phyloP scores from a whole-genome alignment of 2,888 invertebrate genomes.

The Dryadula phaetusa region DNA sequence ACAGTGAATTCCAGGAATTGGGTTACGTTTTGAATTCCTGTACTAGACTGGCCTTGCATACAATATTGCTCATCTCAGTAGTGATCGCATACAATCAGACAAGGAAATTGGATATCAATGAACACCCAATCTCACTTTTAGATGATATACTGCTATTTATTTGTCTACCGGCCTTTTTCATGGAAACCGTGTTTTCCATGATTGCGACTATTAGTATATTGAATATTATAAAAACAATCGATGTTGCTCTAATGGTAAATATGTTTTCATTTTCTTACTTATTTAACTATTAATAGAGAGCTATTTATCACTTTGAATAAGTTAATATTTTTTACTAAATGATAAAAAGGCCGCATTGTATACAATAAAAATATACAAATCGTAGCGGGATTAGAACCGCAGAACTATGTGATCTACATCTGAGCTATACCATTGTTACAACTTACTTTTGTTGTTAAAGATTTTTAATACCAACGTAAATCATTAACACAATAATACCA shows the following conservation, averaged over 20 bases:
- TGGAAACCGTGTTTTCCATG: conserved; percentile 88
- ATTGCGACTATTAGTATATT: conserved; percentile 85
- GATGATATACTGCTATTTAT: conserved; percentile 89
- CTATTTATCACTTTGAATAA: too few relatives aligned
- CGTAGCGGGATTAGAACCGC: too few relatives aligned
- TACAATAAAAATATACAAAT: too few relatives aligned
- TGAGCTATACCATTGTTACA: too few relatives aligned
- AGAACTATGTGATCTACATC: too few relatives aligned
- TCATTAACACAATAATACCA: background rate
- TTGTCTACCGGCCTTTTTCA: conserved; percentile 89
- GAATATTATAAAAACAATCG: conserved; percentile 79
- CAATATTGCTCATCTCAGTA: conserved; percentile 83
- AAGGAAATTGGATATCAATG: conserved; percentile 86
- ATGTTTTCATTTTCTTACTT: background rate
- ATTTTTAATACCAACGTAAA: too few relatives aligned
- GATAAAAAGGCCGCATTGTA: too few relatives aligned
- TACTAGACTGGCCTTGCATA: conserved; percentile 82
- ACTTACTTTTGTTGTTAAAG: too few relatives aligned
- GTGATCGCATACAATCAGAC: conserved; percentile 86
- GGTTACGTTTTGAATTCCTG: conserved; percentile 79
- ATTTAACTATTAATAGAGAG: too few relatives aligned
- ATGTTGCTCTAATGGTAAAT: conserved; percentile 83
- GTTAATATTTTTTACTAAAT: too few relatives aligned
- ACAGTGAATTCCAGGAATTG: conserved; percentile 74
- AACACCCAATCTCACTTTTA: conserved; percentile 85